Base-by-base conservation (phyloP, 2,888 invertebrate species). In the Ariolimax columbianus region DNA sequence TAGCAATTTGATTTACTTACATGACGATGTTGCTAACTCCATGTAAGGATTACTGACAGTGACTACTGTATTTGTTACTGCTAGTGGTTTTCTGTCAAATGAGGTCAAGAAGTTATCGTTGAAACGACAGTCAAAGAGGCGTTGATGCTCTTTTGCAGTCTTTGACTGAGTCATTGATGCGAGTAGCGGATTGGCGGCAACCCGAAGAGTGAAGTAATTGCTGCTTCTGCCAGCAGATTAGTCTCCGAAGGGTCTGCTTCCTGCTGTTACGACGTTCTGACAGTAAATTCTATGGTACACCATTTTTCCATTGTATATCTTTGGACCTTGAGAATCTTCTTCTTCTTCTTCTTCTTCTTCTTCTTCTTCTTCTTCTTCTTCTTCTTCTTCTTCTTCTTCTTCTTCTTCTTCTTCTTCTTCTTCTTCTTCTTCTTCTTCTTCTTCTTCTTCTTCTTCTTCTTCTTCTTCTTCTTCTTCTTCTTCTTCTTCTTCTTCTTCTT, bases 181-280 rank as follows among this genome's bases (percentile, higher is more conserved):
- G 75, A 82, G 82, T 73, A 23, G 73, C 43, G n/a, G 75, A 63
- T 75, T 82, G 73, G 82, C 75, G 59, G 82, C 82, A 40, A 75
- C 82, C 82, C 82, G 63, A 82, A 72, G 81, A 51, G 81, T 51
- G 81, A 81, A 82, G 75, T 82, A 82, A 82, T 82, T 82, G 75
- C 82, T 75, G 59, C 73, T 73, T 75, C 82, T 82, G 82, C 73
- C 82, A 73, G 63, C n/a, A 73, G 82, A 82, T 82, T 82, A 82
- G 73, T 82, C 75, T 75, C 82, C 43, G 63, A n/a, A 33, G 82
- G 79, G 82, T 55, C 75, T 82, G 55, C 63, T 55, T 30, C 81
- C 72, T 70, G 40, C 72, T 55, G 63, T 43, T 82, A 72, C 75
- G 23, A 30, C 40, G 38, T 33, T 83, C 70, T 70, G 38, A 70